Conservation (phyloP, 2,113 vertebrate genomes). For the Planiliza haematocheilus region DNA sequence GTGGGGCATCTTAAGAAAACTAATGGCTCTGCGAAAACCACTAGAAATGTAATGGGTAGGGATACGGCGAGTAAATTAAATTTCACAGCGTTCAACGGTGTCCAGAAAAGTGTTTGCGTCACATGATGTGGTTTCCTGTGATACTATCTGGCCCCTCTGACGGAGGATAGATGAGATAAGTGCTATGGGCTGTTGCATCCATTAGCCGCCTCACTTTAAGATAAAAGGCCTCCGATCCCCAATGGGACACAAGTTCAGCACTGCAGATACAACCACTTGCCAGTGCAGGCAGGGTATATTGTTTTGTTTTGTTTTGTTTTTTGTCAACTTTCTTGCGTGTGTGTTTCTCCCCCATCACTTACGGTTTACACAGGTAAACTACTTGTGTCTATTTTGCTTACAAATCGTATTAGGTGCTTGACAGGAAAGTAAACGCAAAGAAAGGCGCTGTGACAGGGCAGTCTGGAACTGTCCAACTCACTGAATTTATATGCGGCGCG, state of each 20-base stretch:
- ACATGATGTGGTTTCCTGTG: constrained; percentile 52
- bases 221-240: constrained; percentile 60
- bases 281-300: constrained; percentile 27
- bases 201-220: constrained; percentile 68
- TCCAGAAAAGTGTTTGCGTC: constrained; percentile 47
- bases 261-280: constrained; percentile 25
- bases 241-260: constrained; percentile 32
- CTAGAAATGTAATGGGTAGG: constrained; percentile 22
- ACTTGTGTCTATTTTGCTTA: constrained; percentile 31
- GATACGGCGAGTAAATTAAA: constrained; percentile 34
- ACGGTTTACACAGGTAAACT: constrained; percentile 12
- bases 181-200: constrained; percentile 61
- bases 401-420: constrained; percentile 9
- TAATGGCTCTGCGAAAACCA: constrained; percentile 6
- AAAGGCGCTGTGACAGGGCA: constrained; percentile 23
- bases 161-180: constrained; percentile 62
- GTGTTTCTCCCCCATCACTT: not conserved
- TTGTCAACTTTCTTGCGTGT: constrained; percentile 22
- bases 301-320: not conserved
- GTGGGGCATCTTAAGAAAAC: not conserved
- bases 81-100: constrained; percentile 45
- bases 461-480: constrained; percentile 34
- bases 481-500: constrained; percentile 25
- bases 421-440: constrained; percentile 23
- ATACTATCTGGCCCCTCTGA: constrained; percentile 41